Percentiles rank a stretch among this genome's conserved stretches.
Evolutionary conservation across 2,888 invertebrate species (phyloP).

Genomic region (Microchrysa polita): DNA sequence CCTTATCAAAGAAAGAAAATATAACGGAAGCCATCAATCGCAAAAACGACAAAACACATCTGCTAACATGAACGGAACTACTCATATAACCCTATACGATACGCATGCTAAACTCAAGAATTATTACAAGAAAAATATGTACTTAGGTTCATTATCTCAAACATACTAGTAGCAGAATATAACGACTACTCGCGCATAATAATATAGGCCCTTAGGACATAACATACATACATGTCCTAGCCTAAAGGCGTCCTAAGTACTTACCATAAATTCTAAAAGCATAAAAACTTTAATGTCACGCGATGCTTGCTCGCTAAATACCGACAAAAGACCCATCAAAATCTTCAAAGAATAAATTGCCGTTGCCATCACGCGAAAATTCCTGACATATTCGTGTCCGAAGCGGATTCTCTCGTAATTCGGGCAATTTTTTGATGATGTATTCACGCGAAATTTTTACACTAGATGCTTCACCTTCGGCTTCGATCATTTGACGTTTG

Average conservation of each 20-base stretch:
- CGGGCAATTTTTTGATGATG: conserved; percentile 91
- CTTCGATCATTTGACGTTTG: conserved; percentile 93
- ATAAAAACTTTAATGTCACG: conserved; percentile 97
- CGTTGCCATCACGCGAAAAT: conserved; percentile 90
- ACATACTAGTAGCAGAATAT: too few species aligned
- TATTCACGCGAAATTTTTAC: conserved; percentile 83
- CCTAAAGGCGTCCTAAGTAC: too few species aligned
- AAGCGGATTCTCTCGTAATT: conserved; percentile 87
- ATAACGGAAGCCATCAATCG: not conserved
- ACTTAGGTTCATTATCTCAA: too few species aligned
- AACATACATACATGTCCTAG: too few species aligned
- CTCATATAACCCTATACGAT: too few species aligned
- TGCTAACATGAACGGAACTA: too few species aligned
- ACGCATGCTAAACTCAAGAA: too few species aligned
- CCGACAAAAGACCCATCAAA: conserved; percentile 97
- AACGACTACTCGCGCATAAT: too few species aligned
- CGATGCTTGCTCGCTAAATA: conserved; percentile 96
- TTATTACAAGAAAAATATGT: too few species aligned
- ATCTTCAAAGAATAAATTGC: conserved; percentile 80
- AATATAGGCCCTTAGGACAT: too few species aligned
- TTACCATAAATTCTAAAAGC: conserved; percentile 96
- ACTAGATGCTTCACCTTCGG: conserved; percentile 81
- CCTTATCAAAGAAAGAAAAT: conserved; percentile 81
- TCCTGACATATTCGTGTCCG: conserved; percentile 93
- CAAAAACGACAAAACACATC: too few species aligned